A percentile compares a stretch with the other conserved stretches of the same genome.
Conservation (phyloP, 92 coral and sea anemone genomes). For the Desmophyllum pertusum region DNA sequence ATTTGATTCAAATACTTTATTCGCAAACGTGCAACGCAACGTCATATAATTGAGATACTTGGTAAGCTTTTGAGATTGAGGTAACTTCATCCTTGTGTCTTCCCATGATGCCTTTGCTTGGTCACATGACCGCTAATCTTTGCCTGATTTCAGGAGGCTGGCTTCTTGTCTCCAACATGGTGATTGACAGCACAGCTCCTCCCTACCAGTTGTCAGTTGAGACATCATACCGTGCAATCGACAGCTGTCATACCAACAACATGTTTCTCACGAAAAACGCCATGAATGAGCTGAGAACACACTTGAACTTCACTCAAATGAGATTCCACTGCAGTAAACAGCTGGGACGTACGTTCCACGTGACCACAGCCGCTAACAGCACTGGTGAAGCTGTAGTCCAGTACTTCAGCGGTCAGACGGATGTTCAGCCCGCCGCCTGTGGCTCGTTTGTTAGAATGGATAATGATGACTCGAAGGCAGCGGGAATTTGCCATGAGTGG, state of each 20-base stretch:
- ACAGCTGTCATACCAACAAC: constrained; percentile 17
- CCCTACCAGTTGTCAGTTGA: neutral
- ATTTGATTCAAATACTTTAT: too few relatives aligned
- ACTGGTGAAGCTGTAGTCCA: constrained; percentile 28
- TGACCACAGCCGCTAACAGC: constrained; percentile 22
- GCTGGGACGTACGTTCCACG: constrained; percentile 32
- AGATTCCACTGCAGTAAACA: constrained; percentile 47
- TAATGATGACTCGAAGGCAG: constrained; percentile 24
- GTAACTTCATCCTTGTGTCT: too few relatives aligned
- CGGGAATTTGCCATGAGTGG: constrained; percentile 12
- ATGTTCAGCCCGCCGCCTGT: constrained; percentile 7
- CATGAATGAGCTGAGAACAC: constrained; percentile 3
- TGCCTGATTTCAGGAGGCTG: constrained; percentile 33
- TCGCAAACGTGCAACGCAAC: too few relatives aligned
- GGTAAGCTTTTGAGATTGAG: too few relatives aligned
- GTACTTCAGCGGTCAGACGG: constrained; percentile 20
- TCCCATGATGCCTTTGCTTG: too few relatives aligned
- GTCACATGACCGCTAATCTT: too few relatives aligned
- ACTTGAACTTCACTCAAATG: constrained; percentile 20
- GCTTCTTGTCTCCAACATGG: constrained; percentile 23
- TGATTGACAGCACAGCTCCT: neutral
- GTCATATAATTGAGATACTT: too few relatives aligned
- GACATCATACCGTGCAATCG: constrained; percentile 12
- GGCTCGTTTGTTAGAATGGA: constrained; percentile 23
- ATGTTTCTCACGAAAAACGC: constrained; percentile 1